Conservation (phyloP, 2,113 vertebrate species). For the Hoplias malabaricus region DNA sequence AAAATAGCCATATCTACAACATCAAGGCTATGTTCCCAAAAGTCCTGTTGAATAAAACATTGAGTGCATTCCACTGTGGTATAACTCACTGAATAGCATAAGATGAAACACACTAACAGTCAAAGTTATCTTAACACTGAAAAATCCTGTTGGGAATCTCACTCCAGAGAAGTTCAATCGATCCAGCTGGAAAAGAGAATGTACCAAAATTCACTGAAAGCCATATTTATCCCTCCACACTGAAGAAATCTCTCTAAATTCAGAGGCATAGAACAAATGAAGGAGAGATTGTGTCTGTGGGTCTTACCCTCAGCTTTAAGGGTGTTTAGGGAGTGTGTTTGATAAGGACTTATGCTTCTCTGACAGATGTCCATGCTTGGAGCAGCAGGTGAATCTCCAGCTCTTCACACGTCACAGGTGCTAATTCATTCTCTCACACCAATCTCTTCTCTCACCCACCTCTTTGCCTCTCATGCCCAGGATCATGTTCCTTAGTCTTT, state of each 20-base stretch:
- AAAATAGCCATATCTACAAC: neutral
- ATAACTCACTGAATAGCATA: neutral
- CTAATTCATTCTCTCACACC: conserved; percentile 43
- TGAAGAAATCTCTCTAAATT: neutral
- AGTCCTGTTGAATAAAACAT: conserved; percentile 1
- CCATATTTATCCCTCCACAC: too few species aligned
- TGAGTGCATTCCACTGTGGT: neutral
- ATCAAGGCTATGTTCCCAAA: neutral
- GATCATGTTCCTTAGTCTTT: neutral
- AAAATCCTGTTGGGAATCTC: neutral
- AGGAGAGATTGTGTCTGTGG: neutral
- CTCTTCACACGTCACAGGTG: conserved; percentile 44
- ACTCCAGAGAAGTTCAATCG: neutral
- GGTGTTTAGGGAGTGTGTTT: conserved; percentile 4
- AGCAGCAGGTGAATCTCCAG: conserved; percentile 24
- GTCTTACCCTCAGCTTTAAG: neutral
- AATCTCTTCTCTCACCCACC: conserved; percentile 22
- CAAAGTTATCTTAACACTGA: neutral
- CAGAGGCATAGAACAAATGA: conserved; percentile 6
- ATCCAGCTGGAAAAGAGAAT: neutral
- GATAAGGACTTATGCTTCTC: conserved; percentile 32
- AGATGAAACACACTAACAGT: neutral
- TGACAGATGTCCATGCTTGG: conserved; percentile 39
- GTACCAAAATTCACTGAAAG: neutral
- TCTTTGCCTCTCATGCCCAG: neutral